phyloP scores from a whole-genome alignment of 2,113 vertebrate species.

The Anhinga rufa region DNA sequence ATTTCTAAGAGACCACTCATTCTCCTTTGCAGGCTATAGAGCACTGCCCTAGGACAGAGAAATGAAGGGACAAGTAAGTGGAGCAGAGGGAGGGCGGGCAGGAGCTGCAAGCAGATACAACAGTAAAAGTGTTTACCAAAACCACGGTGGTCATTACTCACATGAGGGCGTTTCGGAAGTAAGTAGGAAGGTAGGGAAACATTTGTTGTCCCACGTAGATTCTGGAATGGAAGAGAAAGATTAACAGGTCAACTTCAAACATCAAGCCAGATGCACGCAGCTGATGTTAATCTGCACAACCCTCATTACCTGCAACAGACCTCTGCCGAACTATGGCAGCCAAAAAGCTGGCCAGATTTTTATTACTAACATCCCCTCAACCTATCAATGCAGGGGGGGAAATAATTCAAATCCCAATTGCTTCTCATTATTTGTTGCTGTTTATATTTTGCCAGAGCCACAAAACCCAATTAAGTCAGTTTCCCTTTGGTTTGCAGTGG shows the following conservation, averaged over 20 bases:
- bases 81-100: background rate
- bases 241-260: background rate
- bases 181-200: background rate
- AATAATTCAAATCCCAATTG: background rate
- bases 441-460: background rate
- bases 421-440: background rate
- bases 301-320: background rate
- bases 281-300: background rate
- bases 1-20: background rate
- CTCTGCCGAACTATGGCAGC: background rate
- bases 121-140: background rate
- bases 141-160: background rate
- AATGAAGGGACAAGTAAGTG: background rate
- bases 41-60: background rate
- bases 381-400: background rate
- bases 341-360: background rate
- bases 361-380: background rate
- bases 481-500: background rate
- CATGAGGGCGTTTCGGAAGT: background rate
- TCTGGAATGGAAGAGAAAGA: constrained; percentile 6
- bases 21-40: background rate
- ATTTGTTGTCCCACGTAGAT: background rate
- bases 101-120: background rate
- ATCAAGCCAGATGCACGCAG: background rate
- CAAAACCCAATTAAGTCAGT: background rate